phyloP scores from a whole-genome alignment of 2,113 vertebrate species.

The Rhinolophus sinicus region DNA sequence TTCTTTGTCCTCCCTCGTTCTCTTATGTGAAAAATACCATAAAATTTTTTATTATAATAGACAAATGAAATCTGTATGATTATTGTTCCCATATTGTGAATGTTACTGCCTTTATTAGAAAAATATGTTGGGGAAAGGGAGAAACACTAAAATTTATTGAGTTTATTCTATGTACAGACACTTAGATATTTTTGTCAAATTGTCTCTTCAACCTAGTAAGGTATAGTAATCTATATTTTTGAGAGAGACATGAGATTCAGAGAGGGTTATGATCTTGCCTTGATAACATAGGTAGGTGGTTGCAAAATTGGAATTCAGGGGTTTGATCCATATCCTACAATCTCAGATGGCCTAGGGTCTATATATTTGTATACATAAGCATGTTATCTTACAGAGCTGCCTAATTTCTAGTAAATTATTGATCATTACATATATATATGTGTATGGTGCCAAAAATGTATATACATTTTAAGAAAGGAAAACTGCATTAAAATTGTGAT shows the following conservation, averaged over 20 bases:
- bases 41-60: neutral
- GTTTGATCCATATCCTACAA: neutral
- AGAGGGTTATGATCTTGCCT: neutral
- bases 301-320: neutral
- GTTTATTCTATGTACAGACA: neutral
- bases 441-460: too few relatives aligned
- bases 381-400: neutral
- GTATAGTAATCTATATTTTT: neutral
- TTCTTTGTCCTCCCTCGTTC: slow-evolving; percentile 24
- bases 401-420: neutral
- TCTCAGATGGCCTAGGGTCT: neutral
- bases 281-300: neutral
- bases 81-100: neutral
- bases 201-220: neutral
- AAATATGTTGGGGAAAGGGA: neutral
- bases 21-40: neutral
- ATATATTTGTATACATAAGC: neutral
- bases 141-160: neutral
- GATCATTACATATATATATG: neutral
- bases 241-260: neutral
- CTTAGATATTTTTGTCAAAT: neutral
- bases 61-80: neutral
- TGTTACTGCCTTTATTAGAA: neutral
- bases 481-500: too few relatives aligned
- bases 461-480: too few relatives aligned